These are phyloP conservation scores for Philereme vetulata DNA, from an alignment of 2,888 invertebrate genomes.

Conservation along the genomic window DNA sequence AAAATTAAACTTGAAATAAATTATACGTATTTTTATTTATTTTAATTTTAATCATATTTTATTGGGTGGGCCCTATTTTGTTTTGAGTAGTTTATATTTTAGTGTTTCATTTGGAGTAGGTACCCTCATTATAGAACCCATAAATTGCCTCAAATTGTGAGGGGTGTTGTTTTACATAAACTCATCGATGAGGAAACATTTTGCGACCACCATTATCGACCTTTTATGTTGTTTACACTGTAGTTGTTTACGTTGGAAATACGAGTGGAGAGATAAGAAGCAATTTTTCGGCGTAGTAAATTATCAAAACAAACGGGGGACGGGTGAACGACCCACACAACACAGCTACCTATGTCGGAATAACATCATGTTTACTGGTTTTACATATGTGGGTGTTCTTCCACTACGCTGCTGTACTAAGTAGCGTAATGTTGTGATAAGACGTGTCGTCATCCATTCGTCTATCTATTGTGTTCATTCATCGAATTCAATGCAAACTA, in stretches of 20 bases:
- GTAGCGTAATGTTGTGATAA: slow-evolving; percentile 22
- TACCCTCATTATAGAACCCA: too few species aligned
- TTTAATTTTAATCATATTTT: too few species aligned
- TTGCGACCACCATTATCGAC: not conserved
- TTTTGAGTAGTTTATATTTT: too few species aligned
- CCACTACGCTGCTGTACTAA: slow-evolving; percentile 16
- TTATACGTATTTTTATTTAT: too few species aligned
- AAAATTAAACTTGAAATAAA: too few species aligned
- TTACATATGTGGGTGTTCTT: slow-evolving; percentile 43
- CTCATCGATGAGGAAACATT: too few species aligned
- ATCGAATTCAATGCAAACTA: too few species aligned
- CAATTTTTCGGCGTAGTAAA: slow-evolving; percentile 33
- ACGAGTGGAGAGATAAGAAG: slow-evolving; percentile 28
- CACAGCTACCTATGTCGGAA: slow-evolving; percentile 34
- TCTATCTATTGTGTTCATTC: slow-evolving; percentile 50
- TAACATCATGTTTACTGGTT: slow-evolving; percentile 55
- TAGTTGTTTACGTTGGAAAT: slow-evolving; percentile 21
- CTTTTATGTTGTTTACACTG: slow-evolving; percentile 23
- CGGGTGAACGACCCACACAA: slow-evolving; percentile 49
- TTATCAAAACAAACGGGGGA: slow-evolving; percentile 26
- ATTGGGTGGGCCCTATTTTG: too few species aligned
- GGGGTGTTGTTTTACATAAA: too few species aligned
- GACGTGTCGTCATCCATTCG: slow-evolving; percentile 34
- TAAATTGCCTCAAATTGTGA: too few species aligned
- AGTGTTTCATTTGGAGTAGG: too few species aligned